Percentiles rank a stretch among this genome's conserved stretches.
These are phyloP conservation scores for Drosophila kanapiae DNA, from an alignment of 1,140 invertebrate species.

Conservation along the genomic window DNA sequence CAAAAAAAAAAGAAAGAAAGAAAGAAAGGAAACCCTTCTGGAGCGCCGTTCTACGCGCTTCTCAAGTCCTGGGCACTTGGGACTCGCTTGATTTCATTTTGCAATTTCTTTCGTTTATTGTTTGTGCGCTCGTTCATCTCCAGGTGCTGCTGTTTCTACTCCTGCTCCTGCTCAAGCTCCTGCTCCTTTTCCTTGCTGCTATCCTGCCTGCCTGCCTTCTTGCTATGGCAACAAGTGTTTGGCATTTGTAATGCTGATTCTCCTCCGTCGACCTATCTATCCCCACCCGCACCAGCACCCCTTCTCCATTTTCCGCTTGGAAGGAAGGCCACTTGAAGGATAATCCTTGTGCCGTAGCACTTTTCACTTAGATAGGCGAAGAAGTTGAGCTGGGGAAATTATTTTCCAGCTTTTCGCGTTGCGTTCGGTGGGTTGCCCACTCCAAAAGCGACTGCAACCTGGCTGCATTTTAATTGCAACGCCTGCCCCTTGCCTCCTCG, in stretches of 20 bases:
- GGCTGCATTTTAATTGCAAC: slow-evolving; percentile 72
- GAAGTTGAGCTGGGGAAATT: slow-evolving; percentile 56
- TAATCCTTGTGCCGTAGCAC: slow-evolving; percentile 32
- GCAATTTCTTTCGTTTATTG: slow-evolving; percentile 44
- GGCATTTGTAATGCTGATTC: slow-evolving; percentile 38
- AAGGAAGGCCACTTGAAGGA: slow-evolving; percentile 50
- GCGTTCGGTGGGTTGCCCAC: neutral
- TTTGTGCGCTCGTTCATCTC: slow-evolving; percentile 35
- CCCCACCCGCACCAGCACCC: neutral
- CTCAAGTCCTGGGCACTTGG: slow-evolving; percentile 15
- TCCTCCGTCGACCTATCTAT: neutral
- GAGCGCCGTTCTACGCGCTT: neutral
- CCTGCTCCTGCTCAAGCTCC: neutral
- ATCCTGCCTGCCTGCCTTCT: neutral
- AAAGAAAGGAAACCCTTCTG: too few species aligned
- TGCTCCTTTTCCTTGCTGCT: neutral
- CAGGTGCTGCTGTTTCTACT: slow-evolving; percentile 7
- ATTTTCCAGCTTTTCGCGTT: slow-evolving; percentile 68
- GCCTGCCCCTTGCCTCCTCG: neutral
- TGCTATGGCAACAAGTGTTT: slow-evolving; percentile 47
- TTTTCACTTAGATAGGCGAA: slow-evolving; percentile 44
- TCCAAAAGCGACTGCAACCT: slow-evolving; percentile 10
- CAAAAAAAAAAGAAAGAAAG: too few species aligned
- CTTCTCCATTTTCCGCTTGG: slow-evolving; percentile 36
- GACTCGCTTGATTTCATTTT: slow-evolving; percentile 40